Evolutionary conservation across 2,888 invertebrate species (phyloP), one percentile per base, ranked within the genome.

Genomic region (Podabrus alpinus): DNA sequence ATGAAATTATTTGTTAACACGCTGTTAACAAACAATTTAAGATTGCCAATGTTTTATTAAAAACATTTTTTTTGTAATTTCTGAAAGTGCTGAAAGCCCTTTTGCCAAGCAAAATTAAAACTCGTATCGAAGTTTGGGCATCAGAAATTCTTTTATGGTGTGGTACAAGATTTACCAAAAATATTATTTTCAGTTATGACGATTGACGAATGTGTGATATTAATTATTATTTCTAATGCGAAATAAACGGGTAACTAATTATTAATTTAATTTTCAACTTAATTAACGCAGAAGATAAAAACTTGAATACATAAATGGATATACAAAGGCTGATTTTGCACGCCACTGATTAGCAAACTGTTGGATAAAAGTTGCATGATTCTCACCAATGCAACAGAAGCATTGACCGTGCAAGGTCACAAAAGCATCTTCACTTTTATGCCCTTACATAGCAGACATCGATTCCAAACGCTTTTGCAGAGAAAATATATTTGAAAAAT

Each of bases 381-480:
- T 74, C 73, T 77, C 78, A 68, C 75, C 74, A 68, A 72, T 72
- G 74, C 78, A 78, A 74, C 77, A 78, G 81, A 81, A 82, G 80
- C 82, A 81, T 80, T 82, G 82, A 82, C 82, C 82, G 81, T 80
- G 80, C 82, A 82, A 82, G 82, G 82, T 81, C 82, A 82, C 77
- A 81, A 81, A 74, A 75, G 78, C 79, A 76, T 76, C 72, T 70
- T 69, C 73, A 69, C 73, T 70, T 68, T 59, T 73, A 73, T 25
- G 68, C 73, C 68, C 73, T 69, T 69, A 69, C 62, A n/a, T 73
- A 69, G 66, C 66, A 69, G 59, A 29, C 68, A n/a, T n/a, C 45
- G 45, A 45, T 45, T 45, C 45, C 13, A 45, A 45, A 45, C n/a
- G n/a, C 45, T 45, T 45, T 45, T 45, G 45, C 45, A 5, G n/a